A percentile compares a stretch with the other conserved stretches of the same genome.
These are phyloP conservation scores for Himalopsyche kuldschensis DNA, from an alignment of 2,888 invertebrate genomes.

Conservation along the genomic window DNA sequence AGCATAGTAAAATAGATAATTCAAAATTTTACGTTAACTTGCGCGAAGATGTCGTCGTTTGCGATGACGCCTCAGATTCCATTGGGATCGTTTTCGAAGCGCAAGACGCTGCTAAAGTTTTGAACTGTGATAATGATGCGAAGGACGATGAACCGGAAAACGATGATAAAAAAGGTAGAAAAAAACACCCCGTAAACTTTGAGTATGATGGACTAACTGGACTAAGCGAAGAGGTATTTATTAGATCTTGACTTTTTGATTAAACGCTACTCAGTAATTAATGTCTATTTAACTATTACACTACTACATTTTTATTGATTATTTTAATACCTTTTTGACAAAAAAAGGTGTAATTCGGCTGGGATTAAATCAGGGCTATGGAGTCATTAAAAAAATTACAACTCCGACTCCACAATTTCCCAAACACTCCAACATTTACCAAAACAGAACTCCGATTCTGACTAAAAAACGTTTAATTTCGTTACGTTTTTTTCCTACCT, in stretches of 20 bases:
- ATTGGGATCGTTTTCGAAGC: slow-evolving; percentile 8
- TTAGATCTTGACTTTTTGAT: not conserved
- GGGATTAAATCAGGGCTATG: no score
- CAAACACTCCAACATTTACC: no score
- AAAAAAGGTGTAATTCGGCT: no score
- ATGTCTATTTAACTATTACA: no score
- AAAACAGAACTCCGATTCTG: no score
- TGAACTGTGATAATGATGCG: not conserved
- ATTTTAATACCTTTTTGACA: no score
- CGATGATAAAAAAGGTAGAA: not conserved
- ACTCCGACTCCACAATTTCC: no score
- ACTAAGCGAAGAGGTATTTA: slow-evolving; percentile 58
- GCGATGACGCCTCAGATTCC: not conserved
- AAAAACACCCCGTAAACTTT: not conserved
- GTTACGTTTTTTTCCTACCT: no score
- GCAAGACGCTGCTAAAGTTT: not conserved
- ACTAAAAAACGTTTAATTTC: no score
- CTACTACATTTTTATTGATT: no score
- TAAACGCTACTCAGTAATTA: no score
- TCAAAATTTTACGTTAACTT: slow-evolving; percentile 19
- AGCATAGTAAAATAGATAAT: not conserved
- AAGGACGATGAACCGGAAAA: not conserved
- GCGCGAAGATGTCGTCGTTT: not conserved
- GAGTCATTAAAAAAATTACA: no score
- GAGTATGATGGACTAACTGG: slow-evolving; percentile 5